Percentiles rank a stretch among this genome's conserved stretches.
These are phyloP conservation scores for Euclidia mi DNA, from an alignment of 2,888 invertebrate genomes.

Conservation along the genomic window DNA sequence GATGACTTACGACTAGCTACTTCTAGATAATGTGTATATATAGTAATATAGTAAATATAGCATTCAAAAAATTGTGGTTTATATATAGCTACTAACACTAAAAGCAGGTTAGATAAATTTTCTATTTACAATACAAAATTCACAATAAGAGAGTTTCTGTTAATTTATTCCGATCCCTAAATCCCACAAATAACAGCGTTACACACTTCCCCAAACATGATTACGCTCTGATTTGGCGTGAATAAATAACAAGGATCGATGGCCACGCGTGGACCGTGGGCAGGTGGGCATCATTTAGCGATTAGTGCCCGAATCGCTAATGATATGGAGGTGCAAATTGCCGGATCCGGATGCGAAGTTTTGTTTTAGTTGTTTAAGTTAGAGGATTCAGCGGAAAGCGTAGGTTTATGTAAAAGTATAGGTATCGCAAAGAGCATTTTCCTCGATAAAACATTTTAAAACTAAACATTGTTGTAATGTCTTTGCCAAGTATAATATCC, in stretches of 20 bases:
- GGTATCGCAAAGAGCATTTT: too few species aligned
- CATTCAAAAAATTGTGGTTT: too few species aligned
- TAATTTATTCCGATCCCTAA: conserved; percentile 23
- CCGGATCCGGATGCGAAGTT: conserved; percentile 67
- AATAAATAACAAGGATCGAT: conserved; percentile 56
- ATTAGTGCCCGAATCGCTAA: conserved; percentile 72
- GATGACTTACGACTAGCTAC: too few species aligned
- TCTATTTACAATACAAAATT: too few species aligned
- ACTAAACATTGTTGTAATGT: too few species aligned
- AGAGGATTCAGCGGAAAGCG: conserved; percentile 9
- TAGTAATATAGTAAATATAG: too few species aligned
- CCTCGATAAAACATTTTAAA: too few species aligned
- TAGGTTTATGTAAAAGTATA: too few species aligned
- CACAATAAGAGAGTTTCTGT: neutral
- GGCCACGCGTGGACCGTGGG: conserved; percentile 30
- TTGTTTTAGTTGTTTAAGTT: conserved; percentile 43
- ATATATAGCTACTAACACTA: too few species aligned
- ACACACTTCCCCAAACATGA: conserved; percentile 40
- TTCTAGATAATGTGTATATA: too few species aligned
- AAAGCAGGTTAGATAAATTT: too few species aligned
- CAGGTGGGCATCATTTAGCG: conserved; percentile 70
- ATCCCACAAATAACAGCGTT: conserved; percentile 24
- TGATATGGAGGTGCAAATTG: conserved; percentile 71
- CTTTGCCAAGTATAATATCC: too few species aligned
- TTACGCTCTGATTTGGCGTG: conserved; percentile 48